Evolutionary conservation across 2,888 invertebrate genomes (phyloP).

Genomic region (Drosophila lacicola): DNA sequence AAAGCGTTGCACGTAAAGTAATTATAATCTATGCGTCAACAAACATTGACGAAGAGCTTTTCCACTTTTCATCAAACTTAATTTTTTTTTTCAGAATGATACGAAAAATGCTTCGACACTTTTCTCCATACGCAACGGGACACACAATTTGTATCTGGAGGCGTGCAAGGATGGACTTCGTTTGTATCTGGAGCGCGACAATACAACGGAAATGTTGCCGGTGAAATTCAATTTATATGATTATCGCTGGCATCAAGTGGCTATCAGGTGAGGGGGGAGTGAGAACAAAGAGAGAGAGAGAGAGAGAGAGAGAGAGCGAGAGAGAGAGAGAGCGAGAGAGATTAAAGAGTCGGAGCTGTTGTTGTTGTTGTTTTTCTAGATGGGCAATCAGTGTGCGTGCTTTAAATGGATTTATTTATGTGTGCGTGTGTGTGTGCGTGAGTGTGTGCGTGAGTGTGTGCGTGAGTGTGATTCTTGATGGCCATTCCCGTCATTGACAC

Average conservation of each 20-base stretch:
- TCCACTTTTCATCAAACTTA: not conserved
- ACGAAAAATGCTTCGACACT: conserved; percentile 79
- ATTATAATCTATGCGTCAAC: too few species aligned
- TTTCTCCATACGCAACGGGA: conserved; percentile 84
- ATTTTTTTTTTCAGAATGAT: conserved; percentile 59
- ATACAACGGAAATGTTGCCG: conserved; percentile 85
- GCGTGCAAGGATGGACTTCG: conserved; percentile 83
- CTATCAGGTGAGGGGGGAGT: conserved; percentile 83
- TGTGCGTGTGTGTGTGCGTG: conserved; percentile 8
- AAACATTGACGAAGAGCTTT: not conserved
- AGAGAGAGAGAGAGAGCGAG: not conserved
- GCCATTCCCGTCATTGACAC: conserved; percentile 59
- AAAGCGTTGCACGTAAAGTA: too few species aligned
- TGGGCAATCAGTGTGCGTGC: conserved; percentile 52
- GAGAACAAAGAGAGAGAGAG: not conserved
- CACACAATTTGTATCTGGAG: conserved; percentile 84
- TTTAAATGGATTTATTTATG: conserved; percentile 10
- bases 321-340: not conserved
- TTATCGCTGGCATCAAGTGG: conserved; percentile 85
- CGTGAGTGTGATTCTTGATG: conserved; percentile 43
- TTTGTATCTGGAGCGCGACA: conserved; percentile 84
- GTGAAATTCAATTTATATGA: conserved; percentile 85
- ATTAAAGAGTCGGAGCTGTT: not conserved
- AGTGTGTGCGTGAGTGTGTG: conserved; percentile 5
- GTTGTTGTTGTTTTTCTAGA: conserved; percentile 26